Conservation (phyloP, 2,113 vertebrate genomes). For the Corythaixoides concolor region DNA sequence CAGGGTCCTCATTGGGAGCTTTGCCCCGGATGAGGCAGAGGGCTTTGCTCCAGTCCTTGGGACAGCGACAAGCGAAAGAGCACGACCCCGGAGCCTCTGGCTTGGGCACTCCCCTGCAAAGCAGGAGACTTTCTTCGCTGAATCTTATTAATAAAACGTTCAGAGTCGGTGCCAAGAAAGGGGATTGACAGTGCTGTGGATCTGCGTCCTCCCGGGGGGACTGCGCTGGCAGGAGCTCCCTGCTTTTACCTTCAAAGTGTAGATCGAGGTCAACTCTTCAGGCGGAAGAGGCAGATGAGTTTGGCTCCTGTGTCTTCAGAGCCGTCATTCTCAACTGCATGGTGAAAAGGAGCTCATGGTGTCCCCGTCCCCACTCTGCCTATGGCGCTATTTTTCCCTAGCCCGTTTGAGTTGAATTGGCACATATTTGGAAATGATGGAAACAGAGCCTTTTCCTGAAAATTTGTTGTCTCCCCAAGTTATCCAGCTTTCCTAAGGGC, state of each 20-base stretch:
- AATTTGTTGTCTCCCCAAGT: background rate
- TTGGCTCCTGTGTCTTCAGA: background rate
- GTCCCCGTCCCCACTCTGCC: background rate
- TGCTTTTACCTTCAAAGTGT: background rate
- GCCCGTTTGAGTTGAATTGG: background rate
- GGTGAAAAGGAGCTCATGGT: rapidly evolving
- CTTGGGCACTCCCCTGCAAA: background rate
- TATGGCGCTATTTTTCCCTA: background rate
- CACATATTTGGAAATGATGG: background rate
- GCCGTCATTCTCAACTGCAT: background rate
- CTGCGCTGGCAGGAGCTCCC: background rate
- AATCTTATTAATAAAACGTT: background rate
- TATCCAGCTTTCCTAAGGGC: background rate
- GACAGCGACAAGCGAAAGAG: background rate
- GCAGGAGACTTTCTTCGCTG: background rate
- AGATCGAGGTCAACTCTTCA: background rate
- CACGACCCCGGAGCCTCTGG: background rate
- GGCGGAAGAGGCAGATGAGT: background rate
- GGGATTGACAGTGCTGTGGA: background rate
- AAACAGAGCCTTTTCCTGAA: background rate
- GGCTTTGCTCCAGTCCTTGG: background rate
- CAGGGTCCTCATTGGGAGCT: background rate
- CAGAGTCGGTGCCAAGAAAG: background rate
- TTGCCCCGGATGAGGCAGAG: background rate
- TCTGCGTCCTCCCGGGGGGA: background rate